Evolutionary conservation across 2,888 invertebrate genomes (phyloP).

Genomic region (Nomada flava): DNA sequence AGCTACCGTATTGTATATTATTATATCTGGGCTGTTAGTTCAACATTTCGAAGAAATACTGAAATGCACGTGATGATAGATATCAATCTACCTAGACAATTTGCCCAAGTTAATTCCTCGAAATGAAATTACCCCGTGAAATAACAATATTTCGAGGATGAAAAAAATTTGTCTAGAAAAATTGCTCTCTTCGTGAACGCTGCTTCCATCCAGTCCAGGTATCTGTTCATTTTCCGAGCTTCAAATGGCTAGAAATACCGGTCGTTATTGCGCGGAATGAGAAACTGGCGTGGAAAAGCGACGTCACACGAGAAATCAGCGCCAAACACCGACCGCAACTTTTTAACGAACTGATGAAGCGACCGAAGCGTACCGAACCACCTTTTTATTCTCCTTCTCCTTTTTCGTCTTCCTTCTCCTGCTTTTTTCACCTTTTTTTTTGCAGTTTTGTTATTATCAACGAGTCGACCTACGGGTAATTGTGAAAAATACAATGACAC

Average conservation of each 20-base stretch:
- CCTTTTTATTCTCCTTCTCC: slow-evolving; percentile 23
- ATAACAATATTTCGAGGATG: too few relatives aligned
- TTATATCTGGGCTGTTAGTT: too few relatives aligned
- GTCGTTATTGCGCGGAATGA: slow-evolving; percentile 36
- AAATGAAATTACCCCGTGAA: too few relatives aligned
- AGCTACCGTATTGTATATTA: too few relatives aligned
- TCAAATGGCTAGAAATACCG: slow-evolving; percentile 19
- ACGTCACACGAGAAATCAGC: slow-evolving; percentile 41
- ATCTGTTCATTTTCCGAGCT: slow-evolving; percentile 33
- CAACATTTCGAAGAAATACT: too few relatives aligned
- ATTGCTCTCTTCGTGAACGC: neutral
- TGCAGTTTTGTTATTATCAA: neutral
- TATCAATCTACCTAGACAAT: too few relatives aligned
- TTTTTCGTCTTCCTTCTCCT: neutral
- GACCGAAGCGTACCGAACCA: slow-evolving; percentile 11
- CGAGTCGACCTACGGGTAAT: slow-evolving; percentile 44
- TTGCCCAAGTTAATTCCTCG: too few relatives aligned
- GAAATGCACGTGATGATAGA: too few relatives aligned
- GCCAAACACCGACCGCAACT: slow-evolving; percentile 42
- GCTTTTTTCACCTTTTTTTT: too few relatives aligned
- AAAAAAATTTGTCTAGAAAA: too few relatives aligned
- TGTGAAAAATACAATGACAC: slow-evolving; percentile 57
- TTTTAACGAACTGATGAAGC: slow-evolving; percentile 61
- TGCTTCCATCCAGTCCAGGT: neutral
- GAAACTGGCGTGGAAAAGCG: slow-evolving; percentile 17